Conservation (phyloP, 1,140 invertebrate species). For the Drosophila kurseongensis region DNA sequence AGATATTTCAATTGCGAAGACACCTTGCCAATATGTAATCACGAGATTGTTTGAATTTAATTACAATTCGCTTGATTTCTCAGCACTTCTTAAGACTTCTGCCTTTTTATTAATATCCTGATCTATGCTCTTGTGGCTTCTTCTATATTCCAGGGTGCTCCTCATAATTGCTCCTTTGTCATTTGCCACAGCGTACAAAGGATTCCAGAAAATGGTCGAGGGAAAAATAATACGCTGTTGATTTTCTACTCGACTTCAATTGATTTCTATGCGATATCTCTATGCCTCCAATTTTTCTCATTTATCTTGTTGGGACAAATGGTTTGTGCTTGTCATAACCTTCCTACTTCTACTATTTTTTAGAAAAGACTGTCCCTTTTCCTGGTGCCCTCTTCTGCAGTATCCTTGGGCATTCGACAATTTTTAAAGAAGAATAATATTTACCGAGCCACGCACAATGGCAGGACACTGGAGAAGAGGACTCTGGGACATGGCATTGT, state of each 20-base stretch:
- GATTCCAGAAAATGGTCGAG: slow-evolving; percentile 22
- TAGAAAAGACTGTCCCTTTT: slow-evolving; percentile 32
- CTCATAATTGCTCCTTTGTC: slow-evolving; percentile 78
- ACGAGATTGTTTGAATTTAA: slow-evolving; percentile 59
- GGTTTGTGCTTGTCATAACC: slow-evolving; percentile 78
- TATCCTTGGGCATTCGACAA: slow-evolving; percentile 42
- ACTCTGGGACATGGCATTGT: slow-evolving; percentile 49
- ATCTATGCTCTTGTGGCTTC: slow-evolving; percentile 21
- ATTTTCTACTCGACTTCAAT: slow-evolving; percentile 82
- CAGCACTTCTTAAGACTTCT: slow-evolving; percentile 42
- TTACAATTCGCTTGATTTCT: slow-evolving; percentile 62
- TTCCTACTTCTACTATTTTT: slow-evolving; percentile 56
- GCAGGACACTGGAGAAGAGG: slow-evolving; percentile 41
- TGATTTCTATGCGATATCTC: slow-evolving; percentile 68
- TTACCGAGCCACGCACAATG: slow-evolving; percentile 78
- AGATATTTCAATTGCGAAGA: slow-evolving; percentile 13
- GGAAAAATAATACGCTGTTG: slow-evolving; percentile 73
- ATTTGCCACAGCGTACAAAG: slow-evolving; percentile 67
- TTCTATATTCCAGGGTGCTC: slow-evolving; percentile 33
- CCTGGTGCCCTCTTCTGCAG: slow-evolving; percentile 16
- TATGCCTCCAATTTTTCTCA: slow-evolving; percentile 47
- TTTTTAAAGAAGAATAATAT: slow-evolving; percentile 77
- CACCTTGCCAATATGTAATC: slow-evolving; percentile 61
- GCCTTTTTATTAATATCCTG: slow-evolving; percentile 19
- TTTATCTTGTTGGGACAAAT: slow-evolving; percentile 78